phyloP scores from a whole-genome alignment of 2,797 vertebrate genomes.

The Gambelia wislizenii region DNA sequence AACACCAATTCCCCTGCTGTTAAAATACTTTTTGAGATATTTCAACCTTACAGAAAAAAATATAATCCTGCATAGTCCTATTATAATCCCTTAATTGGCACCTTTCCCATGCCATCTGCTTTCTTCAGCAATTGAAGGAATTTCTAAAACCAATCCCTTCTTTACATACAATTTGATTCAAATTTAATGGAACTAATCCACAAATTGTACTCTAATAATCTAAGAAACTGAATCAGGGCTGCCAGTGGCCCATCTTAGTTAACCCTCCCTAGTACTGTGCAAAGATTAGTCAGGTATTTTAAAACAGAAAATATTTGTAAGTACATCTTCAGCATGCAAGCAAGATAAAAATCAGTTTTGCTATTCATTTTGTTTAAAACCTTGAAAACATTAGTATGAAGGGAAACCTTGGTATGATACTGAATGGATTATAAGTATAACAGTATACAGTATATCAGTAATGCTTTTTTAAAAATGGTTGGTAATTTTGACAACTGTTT shows the following conservation, averaged over 20 bases:
- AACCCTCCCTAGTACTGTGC: background rate
- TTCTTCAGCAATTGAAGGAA: conserved; percentile 51
- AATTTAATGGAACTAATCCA: conserved; percentile 53
- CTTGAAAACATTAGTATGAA: accelerated
- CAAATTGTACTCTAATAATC: conserved; percentile 57
- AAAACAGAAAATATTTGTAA: conserved; percentile 19
- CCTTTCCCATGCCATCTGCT: conserved; percentile 45
- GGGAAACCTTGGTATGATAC: background rate
- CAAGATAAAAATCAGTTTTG: background rate
- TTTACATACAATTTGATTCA: conserved; percentile 47
- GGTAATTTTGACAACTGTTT: background rate
- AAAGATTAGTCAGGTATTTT: background rate
- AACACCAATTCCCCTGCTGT: conserved; percentile 30
- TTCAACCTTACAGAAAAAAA: conserved; percentile 56
- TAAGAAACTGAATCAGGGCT: conserved; percentile 46
- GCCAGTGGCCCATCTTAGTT: conserved; percentile 35
- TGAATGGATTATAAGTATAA: conserved; percentile 1
- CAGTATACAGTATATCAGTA: background rate
- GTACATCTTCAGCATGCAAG: background rate
- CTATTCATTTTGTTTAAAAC: background rate
- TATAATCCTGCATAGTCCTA: conserved; percentile 22
- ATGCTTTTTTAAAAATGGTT: background rate
- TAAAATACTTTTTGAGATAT: conserved; percentile 46
- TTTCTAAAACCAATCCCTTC: conserved; percentile 62
- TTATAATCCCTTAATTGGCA: conserved; percentile 45